phyloP scores from a whole-genome alignment of 2,888 invertebrate genomes.

The Matsumyia berberina region DNA sequence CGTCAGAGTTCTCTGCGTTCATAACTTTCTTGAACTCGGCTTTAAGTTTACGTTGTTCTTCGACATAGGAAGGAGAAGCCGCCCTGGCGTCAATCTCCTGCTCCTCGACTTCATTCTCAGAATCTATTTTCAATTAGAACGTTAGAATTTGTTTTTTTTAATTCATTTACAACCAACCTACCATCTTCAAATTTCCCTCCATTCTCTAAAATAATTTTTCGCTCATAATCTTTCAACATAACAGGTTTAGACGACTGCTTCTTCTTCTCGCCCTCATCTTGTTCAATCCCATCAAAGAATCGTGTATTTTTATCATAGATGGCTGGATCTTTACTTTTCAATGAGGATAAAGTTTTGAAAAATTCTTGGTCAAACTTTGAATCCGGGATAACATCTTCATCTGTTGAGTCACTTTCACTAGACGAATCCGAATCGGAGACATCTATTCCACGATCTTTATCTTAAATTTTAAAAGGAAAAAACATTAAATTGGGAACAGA shows the following conservation, averaged over 20 bases:
- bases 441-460: constrained; percentile 81
- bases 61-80: constrained; percentile 86
- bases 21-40: constrained; percentile 87
- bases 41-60: constrained; percentile 89
- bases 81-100: constrained; percentile 78
- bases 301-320: constrained; percentile 92
- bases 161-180: constrained; percentile 59
- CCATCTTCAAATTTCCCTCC: constrained; percentile 86
- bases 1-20: constrained; percentile 84
- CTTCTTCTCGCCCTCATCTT: constrained; percentile 68
- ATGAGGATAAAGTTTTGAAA: constrained; percentile 91
- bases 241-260: constrained; percentile 85
- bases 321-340: constrained; percentile 94
- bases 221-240: constrained; percentile 91
- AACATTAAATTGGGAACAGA: neutral
- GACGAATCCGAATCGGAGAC: constrained; percentile 80
- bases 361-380: constrained; percentile 90
- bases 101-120: constrained; percentile 76
- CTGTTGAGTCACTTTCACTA: constrained; percentile 81
- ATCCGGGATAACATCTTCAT: constrained; percentile 81
- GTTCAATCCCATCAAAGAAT: constrained; percentile 87
- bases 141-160: constrained; percentile 5
- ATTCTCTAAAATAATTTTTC: constrained; percentile 89
- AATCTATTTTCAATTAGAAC: constrained; percentile 77
- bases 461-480: constrained; percentile 76